phyloP scores from a whole-genome alignment of 2,888 invertebrate species.

The Conistra vaccinii region DNA sequence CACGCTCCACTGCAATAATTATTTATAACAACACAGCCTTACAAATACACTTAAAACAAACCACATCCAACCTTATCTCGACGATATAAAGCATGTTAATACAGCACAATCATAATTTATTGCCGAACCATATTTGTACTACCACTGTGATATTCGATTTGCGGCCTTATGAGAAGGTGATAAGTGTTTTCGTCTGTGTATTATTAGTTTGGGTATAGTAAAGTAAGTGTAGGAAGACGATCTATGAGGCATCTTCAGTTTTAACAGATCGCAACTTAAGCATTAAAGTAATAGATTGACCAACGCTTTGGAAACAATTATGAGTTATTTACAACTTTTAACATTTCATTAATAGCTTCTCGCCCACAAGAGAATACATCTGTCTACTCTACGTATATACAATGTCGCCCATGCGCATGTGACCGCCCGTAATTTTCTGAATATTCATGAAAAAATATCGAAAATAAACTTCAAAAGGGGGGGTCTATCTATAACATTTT shows the following conservation, averaged over 20 bases:
- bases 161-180: conserved; percentile 22
- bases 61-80: conserved; percentile 56
- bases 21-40: conserved; percentile 61
- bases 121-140: conserved; percentile 24
- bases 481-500: too few species aligned
- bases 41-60: conserved; percentile 34
- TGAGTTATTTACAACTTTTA: conserved; percentile 21
- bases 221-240: conserved; percentile 63
- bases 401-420: too few species aligned
- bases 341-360: conserved; percentile 16
- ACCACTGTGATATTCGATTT: conserved; percentile 31
- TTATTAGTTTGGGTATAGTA: conserved; percentile 29
- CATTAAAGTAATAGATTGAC: conserved; percentile 55
- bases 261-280: conserved; percentile 55
- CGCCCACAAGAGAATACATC: conserved; percentile 17
- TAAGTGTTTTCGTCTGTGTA: conserved; percentile 21
- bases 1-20: conserved; percentile 69
- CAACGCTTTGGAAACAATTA: conserved; percentile 43
- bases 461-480: too few species aligned
- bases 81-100: conserved; percentile 39
- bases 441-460: too few species aligned
- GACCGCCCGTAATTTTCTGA: too few species aligned
- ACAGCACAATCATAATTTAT: conserved; percentile 49
- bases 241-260: conserved; percentile 58
- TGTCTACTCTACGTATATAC: not conserved